These are phyloP conservation scores for Lepidocyrtoides sp. DNA, from an alignment of 2,888 invertebrate species.

Conservation along the genomic window DNA sequence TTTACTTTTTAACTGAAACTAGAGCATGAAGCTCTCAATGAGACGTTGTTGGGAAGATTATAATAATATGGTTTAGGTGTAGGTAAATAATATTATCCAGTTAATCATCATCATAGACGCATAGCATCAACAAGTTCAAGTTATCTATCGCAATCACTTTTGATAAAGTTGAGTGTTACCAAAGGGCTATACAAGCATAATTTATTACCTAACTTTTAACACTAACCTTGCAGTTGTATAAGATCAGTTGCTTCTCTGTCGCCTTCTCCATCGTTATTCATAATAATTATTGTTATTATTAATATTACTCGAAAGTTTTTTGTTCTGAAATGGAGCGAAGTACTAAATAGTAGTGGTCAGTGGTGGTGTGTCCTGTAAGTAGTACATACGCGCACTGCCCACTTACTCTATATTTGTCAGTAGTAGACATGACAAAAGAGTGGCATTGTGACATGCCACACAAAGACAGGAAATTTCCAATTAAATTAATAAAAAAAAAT, in stretches of 20 bases:
- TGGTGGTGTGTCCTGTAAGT: no score
- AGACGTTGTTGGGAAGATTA: no score
- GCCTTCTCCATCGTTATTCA: slow-evolving; percentile 11
- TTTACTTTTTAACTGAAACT: no score
- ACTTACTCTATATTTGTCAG: not conserved
- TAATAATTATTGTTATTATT: no score
- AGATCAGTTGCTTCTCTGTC: slow-evolving; percentile 35
- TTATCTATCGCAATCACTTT: no score
- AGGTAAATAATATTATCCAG: not conserved
- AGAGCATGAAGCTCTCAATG: no score
- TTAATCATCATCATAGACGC: not conserved
- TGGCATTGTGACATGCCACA: not conserved
- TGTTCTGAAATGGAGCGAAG: not conserved
- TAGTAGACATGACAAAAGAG: not conserved
- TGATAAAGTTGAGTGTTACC: not conserved
- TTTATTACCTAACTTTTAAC: not conserved
- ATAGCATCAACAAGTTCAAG: not conserved
- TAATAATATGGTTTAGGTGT: not conserved
- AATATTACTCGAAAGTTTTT: not conserved
- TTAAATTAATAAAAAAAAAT: not conserved
- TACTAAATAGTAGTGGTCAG: not conserved
- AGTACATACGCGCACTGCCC: not conserved
- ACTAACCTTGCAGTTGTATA: slow-evolving; percentile 17
- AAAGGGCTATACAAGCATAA: not conserved
- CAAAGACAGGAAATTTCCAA: slow-evolving; percentile 27